A percentile compares a stretch with the other conserved stretches of the same genome.
phyloP scores from a whole-genome alignment of 2,888 invertebrate species.

The Acleris literana region DNA sequence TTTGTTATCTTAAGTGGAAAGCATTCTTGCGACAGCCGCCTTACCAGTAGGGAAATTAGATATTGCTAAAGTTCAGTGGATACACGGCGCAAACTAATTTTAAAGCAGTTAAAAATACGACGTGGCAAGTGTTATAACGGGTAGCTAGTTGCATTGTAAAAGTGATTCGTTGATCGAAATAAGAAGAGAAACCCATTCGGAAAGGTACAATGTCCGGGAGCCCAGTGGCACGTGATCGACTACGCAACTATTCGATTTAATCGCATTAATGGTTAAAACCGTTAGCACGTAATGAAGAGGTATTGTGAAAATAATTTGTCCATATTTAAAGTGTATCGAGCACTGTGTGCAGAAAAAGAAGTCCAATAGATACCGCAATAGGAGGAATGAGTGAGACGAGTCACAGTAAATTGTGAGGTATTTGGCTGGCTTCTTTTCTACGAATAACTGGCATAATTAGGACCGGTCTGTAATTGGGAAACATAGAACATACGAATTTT shows the following conservation, averaged over 20 bases:
- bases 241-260: constrained; percentile 72
- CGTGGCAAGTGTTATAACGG: constrained; percentile 24
- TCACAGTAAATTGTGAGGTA: constrained; percentile 45
- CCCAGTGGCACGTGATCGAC: constrained; percentile 68
- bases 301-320: constrained; percentile 79
- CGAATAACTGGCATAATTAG: constrained; percentile 70
- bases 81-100: background rate
- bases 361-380: constrained; percentile 54
- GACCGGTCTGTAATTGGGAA: constrained; percentile 66
- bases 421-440: constrained; percentile 56
- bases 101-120: background rate
- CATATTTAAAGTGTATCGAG: constrained; percentile 68
- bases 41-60: constrained; percentile 24
- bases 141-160: constrained; percentile 12
- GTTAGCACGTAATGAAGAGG: constrained; percentile 75
- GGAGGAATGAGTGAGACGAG: constrained; percentile 45
- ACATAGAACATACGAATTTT: constrained; percentile 65
- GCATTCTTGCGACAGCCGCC: constrained; percentile 47
- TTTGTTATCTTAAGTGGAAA: constrained; percentile 53
- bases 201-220: constrained; percentile 55
- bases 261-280: constrained; percentile 78
- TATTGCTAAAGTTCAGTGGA: constrained; percentile 15
- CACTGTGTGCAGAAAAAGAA: constrained; percentile 57
- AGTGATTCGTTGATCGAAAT: constrained; percentile 26
- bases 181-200: constrained; percentile 32